Conservation (phyloP, 2,888 invertebrate species). For the Salticus scenicus region DNA sequence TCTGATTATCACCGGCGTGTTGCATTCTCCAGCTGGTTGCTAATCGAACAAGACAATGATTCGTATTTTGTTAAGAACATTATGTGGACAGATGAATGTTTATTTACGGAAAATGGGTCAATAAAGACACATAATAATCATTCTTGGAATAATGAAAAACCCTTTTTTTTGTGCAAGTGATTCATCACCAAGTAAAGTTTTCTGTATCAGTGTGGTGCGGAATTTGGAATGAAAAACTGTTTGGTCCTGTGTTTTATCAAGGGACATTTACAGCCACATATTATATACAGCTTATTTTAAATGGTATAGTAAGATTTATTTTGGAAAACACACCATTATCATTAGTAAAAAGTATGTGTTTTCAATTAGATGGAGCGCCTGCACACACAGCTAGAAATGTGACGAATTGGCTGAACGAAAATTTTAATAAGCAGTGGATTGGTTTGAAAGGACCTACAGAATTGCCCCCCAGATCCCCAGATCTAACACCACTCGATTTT, state of each 20-base stretch:
- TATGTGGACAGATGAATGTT: too few species aligned
- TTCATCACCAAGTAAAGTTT: too few species aligned
- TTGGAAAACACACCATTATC: background rate
- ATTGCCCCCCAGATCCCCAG: background rate
- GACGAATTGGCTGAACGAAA: background rate
- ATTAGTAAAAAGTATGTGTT: too few species aligned
- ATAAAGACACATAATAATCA: too few species aligned
- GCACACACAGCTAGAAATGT: background rate
- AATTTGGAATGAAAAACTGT: background rate
- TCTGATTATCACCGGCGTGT: background rate
- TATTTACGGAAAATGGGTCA: too few species aligned
- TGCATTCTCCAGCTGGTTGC: background rate
- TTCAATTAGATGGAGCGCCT: background rate
- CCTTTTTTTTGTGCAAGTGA: too few species aligned
- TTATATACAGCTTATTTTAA: background rate
- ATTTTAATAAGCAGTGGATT: background rate
- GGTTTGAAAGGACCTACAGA: background rate
- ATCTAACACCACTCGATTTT: too few species aligned
- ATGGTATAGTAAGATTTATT: background rate
- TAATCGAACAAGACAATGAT: background rate
- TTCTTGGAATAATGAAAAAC: too few species aligned
- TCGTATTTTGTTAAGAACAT: too few species aligned
- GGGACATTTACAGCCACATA: background rate
- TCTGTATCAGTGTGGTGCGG: too few species aligned
- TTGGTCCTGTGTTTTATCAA: background rate